A percentile compares a stretch with the other conserved stretches of the same genome.
These are phyloP conservation scores for Vanessa tameamea DNA, from an alignment of 1,140 invertebrate species.

Conservation along the genomic window DNA sequence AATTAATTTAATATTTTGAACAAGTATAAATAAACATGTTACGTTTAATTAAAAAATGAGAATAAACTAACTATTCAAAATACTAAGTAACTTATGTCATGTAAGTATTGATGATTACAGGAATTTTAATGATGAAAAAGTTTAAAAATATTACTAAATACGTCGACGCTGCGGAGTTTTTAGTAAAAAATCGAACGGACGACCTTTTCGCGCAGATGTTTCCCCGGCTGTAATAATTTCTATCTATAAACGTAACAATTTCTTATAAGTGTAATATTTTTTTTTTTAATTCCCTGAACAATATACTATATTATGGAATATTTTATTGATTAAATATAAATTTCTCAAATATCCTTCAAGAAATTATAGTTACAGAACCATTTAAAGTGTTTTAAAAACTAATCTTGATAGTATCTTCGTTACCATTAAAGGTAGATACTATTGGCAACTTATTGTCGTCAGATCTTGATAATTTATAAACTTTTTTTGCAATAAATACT, in stretches of 20 bases:
- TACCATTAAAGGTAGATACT: too few relatives aligned
- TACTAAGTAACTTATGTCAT: not conserved
- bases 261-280: not conserved
- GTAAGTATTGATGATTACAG: not conserved
- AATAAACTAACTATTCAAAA: too few relatives aligned
- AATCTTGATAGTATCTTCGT: too few relatives aligned
- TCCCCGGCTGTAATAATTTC: conserved; percentile 3
- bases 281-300: not conserved
- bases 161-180: not conserved
- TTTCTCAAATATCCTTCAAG: too few relatives aligned
- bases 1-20: too few relatives aligned
- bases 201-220: conserved; percentile 14
- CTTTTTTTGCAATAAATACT: too few relatives aligned
- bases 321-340: too few relatives aligned
- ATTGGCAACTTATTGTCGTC: too few relatives aligned
- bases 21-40: not conserved
- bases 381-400: too few relatives aligned
- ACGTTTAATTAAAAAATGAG: not conserved
- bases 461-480: too few relatives aligned
- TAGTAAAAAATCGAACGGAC: not conserved
- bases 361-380: too few relatives aligned
- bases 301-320: not conserved
- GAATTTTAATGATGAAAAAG: conserved; percentile 12
- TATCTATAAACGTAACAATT: conserved; percentile 4
- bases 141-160: not conserved